Conservation (phyloP, 2,113 vertebrate species). For the Pterocles burchelli region DNA sequence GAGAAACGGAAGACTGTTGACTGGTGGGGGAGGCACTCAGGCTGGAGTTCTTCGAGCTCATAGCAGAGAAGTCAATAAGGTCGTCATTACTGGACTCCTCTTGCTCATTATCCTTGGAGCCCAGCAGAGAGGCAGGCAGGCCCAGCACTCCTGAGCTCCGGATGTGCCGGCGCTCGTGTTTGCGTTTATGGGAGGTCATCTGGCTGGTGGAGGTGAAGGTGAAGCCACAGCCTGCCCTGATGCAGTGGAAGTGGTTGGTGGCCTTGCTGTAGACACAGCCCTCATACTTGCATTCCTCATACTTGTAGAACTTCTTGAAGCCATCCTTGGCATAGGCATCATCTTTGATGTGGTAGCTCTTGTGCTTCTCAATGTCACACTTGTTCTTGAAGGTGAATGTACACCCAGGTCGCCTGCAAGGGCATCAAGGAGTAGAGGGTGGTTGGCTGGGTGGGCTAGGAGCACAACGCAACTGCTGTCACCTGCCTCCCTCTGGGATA, state of each 20-base stretch:
- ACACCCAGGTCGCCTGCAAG: constrained; percentile 90
- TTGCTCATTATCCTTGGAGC: constrained; percentile 89
- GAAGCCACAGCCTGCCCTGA: constrained; percentile 96
- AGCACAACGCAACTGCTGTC: background rate
- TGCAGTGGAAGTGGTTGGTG: constrained; percentile 99
- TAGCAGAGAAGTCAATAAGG: constrained; percentile 94
- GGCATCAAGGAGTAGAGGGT: background rate
- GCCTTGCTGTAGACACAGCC: constrained; percentile 99
- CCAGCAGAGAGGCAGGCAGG: constrained; percentile 84
- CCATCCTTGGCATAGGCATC: constrained; percentile 99
- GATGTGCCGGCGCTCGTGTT: constrained; percentile 95
- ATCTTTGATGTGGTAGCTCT: constrained; percentile 99
- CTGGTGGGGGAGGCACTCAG: constrained; percentile 98
- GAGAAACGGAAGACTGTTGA: constrained; percentile 88
- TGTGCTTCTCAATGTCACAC: constrained; percentile 99
- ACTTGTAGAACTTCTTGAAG: constrained; percentile 99
- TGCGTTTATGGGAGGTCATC: constrained; percentile 99
- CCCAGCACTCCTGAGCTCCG: constrained; percentile 89
- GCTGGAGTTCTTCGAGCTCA: constrained; percentile 99
- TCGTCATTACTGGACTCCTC: constrained; percentile 98
- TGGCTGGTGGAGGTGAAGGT: constrained; percentile 99
- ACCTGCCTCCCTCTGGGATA: background rate
- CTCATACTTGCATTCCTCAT: constrained; percentile 98
- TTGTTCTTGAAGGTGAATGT: constrained; percentile 99
- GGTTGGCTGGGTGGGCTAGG: constrained; percentile 2